A percentile compares a stretch with the other conserved stretches of the same genome.
phyloP scores from a whole-genome alignment of 1,140 invertebrate species.

The Diabrotica virgifera region DNA sequence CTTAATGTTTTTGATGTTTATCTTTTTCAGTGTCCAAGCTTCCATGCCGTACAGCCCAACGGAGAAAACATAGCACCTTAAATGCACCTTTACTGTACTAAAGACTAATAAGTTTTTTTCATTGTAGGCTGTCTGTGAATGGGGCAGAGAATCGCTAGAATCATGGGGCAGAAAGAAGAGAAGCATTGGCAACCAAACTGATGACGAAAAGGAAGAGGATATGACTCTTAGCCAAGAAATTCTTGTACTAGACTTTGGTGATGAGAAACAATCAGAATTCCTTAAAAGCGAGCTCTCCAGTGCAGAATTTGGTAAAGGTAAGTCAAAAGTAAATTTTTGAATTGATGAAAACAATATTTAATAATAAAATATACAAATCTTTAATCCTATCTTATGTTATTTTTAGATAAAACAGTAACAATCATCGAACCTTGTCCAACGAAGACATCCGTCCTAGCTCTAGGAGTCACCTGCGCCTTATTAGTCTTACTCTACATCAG shows the following conservation, averaged over 20 bases:
- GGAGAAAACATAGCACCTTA: too few species aligned
- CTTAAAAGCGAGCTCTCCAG: conserved; percentile 69
- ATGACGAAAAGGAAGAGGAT: conserved; percentile 70
- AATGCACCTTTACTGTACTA: background rate
- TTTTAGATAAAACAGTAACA: conserved; percentile 80
- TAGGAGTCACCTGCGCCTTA: conserved; percentile 85
- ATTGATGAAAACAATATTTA: too few species aligned
- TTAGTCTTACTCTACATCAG: conserved; percentile 86
- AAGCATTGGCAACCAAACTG: conserved; percentile 59
- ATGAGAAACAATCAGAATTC: conserved; percentile 80
- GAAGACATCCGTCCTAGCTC: conserved; percentile 80
- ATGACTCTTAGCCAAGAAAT: conserved; percentile 95
- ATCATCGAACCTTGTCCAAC: conserved; percentile 86
- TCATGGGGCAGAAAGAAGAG: conserved; percentile 87
- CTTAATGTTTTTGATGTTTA: too few species aligned
- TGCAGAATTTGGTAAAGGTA: conserved; percentile 73
- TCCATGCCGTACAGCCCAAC: too few species aligned
- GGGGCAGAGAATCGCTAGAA: conserved; percentile 81
- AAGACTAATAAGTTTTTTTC: conserved; percentile 15
- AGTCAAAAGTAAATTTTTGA: background rate
- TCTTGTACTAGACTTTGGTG: conserved; percentile 85
- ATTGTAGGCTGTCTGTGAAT: conserved; percentile 78
- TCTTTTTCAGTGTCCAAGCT: too few species aligned
- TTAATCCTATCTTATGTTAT: conserved; percentile 26
- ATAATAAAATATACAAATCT: too few species aligned